phyloP scores from a whole-genome alignment of 2,888 invertebrate genomes.

The Tiliacea citrago region DNA sequence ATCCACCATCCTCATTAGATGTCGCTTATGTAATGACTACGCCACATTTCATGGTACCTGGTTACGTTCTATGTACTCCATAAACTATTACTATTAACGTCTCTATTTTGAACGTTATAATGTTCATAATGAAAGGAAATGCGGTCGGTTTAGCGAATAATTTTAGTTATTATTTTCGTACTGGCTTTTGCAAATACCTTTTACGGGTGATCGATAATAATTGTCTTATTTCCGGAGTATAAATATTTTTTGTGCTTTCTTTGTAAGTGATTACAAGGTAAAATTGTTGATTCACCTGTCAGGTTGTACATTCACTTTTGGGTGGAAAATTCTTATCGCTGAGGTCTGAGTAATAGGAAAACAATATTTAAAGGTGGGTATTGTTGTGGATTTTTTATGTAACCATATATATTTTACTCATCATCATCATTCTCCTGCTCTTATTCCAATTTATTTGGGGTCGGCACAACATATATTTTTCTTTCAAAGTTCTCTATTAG shows the following conservation, averaged over 20 bases:
- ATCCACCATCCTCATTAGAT: conserved; percentile 63
- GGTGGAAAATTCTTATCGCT: background rate
- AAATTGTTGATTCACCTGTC: background rate
- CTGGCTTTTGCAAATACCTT: conserved; percentile 2
- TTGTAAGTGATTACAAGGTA: no score
- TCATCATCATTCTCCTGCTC: no score
- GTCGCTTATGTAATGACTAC: conserved; percentile 56
- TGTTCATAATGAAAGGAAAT: conserved; percentile 60
- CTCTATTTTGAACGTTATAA: conserved; percentile 56
- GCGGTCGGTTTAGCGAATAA: conserved; percentile 39
- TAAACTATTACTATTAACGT: conserved; percentile 54
- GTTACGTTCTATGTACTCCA: conserved; percentile 53
- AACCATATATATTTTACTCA: no score
- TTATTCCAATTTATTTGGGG: no score
- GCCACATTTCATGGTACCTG: conserved; percentile 58
- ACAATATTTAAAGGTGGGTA: background rate
- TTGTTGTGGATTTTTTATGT: background rate
- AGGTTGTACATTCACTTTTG: background rate
- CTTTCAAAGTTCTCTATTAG: no score
- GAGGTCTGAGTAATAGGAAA: background rate
- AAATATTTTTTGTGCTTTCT: background rate
- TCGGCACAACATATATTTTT: no score
- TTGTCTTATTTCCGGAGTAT: conserved; percentile 11
- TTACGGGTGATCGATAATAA: background rate
- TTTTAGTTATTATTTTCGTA: conserved; percentile 46